A percentile compares a stretch with the other conserved stretches of the same genome.
Conservation (phyloP, 1,140 invertebrate genomes). For the Asobara japonica region DNA sequence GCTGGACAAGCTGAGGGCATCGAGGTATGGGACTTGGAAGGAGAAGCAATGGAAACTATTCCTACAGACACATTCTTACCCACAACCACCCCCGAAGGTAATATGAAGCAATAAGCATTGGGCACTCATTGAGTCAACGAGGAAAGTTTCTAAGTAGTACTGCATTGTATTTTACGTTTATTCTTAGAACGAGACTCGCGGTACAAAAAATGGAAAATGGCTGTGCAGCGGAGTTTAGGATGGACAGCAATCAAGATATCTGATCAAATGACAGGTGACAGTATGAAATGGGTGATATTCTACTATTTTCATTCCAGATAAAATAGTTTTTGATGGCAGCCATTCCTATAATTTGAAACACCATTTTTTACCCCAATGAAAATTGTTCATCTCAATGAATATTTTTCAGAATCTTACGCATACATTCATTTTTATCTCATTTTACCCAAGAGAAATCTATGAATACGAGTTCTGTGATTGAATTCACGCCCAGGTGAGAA, state of each 20-base stretch:
- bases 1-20: constrained; percentile 86
- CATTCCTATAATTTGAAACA: too few relatives aligned
- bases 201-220: constrained; percentile 93
- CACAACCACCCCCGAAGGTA: constrained; percentile 79
- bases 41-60: constrained; percentile 68
- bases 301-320: constrained; percentile 19
- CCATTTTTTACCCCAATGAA: not conserved
- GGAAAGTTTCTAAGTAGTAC: constrained; percentile 34
- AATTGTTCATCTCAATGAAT: too few relatives aligned
- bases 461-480: too few relatives aligned
- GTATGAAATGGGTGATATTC: constrained; percentile 7
- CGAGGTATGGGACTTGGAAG: constrained; percentile 69
- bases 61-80: constrained; percentile 82
- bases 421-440: too few relatives aligned
- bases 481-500: too few relatives aligned
- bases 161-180: constrained; percentile 48
- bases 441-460: too few relatives aligned
- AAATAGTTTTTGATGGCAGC: too few relatives aligned
- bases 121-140: constrained; percentile 17
- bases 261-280: constrained; percentile 77
- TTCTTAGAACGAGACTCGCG: constrained; percentile 81
- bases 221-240: constrained; percentile 86
- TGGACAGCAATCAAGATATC: constrained; percentile 83
- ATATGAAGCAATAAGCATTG: constrained; percentile 14
- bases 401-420: too few relatives aligned